A percentile compares a stretch with the other conserved stretches of the same genome.
Evolutionary conservation across 2,797 vertebrate genomes (phyloP).

Genomic region (Tachyglossus aculeatus): DNA sequence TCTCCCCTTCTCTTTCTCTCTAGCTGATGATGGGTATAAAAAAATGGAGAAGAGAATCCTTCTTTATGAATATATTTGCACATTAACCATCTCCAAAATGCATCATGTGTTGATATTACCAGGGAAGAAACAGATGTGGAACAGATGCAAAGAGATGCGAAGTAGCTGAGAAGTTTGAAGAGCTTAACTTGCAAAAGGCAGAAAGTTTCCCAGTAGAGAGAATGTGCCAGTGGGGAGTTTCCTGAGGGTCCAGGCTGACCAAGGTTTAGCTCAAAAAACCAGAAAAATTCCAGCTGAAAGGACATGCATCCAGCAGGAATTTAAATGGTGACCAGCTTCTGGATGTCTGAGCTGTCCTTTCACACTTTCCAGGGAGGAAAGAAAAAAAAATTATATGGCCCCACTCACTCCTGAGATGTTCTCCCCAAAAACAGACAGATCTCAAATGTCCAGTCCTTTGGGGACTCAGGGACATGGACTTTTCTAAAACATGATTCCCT

Average conservation of each 20-base stretch:
- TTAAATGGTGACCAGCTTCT: too few relatives aligned
- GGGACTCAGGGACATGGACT: constrained; percentile 32
- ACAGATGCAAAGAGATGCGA: constrained; percentile 39
- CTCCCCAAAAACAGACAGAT: too few relatives aligned
- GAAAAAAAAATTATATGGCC: too few relatives aligned
- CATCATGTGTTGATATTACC: constrained; percentile 32
- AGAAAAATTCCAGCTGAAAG: too few relatives aligned
- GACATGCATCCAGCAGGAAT: too few relatives aligned
- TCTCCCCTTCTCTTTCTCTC: not conserved
- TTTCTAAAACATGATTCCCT: constrained; percentile 34
- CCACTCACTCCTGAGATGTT: too few relatives aligned
- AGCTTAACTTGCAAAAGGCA: constrained; percentile 22
- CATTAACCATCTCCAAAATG: constrained; percentile 56
- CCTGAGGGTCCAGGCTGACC: too few relatives aligned
- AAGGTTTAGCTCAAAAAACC: too few relatives aligned
- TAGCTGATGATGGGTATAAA: constrained; percentile 53
- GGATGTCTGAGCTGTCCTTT: too few relatives aligned
- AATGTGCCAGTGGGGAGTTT: not conserved
- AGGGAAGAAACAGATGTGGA: constrained; percentile 48
- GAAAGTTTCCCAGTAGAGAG: constrained; percentile 23
- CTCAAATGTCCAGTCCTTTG: too few relatives aligned
- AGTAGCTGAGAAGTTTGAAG: constrained; percentile 24
- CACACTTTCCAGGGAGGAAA: too few relatives aligned
- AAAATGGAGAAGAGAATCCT: constrained; percentile 66
- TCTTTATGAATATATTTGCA: constrained; percentile 61